Percentiles rank a stretch among this genome's conserved stretches.
Evolutionary conservation across 1,140 invertebrate genomes (phyloP).

Genomic region (Neodiprion lecontei): DNA sequence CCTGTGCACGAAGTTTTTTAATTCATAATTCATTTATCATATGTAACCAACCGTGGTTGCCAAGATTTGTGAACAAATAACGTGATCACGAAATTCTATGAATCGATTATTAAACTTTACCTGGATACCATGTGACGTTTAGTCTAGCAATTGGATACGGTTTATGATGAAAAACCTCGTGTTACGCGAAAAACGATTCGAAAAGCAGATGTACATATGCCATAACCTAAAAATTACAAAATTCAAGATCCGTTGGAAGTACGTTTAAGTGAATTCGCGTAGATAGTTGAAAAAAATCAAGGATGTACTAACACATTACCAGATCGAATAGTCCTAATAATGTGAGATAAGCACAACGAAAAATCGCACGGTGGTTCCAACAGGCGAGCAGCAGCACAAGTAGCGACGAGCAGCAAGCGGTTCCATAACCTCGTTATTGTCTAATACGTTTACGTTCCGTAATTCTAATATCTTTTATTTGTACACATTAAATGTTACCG

Average conservation of each 20-base stretch:
- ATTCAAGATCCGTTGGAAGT: background rate
- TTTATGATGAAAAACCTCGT: background rate
- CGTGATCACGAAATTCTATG: too few relatives aligned
- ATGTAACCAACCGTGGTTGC: too few relatives aligned
- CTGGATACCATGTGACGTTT: too few relatives aligned
- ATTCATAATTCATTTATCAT: too few relatives aligned
- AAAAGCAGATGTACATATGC: background rate
- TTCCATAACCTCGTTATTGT: conserved; percentile 1
- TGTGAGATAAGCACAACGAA: background rate
- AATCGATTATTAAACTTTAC: too few relatives aligned
- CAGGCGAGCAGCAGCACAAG: conserved; percentile 1
- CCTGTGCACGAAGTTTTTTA: too few relatives aligned
- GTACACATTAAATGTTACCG: background rate
- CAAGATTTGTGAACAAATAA: too few relatives aligned
- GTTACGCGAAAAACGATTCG: background rate
- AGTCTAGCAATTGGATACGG: too few relatives aligned
- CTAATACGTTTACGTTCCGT: background rate
- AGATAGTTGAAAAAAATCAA: background rate
- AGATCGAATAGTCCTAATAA: background rate
- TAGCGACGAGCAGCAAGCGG: background rate
- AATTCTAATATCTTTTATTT: background rate
- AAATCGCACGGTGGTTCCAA: background rate
- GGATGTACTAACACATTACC: background rate
- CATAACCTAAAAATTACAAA: background rate
- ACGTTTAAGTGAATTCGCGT: background rate